Conservation (phyloP, 2,888 invertebrate genomes). For the Papilio demoleus region DNA sequence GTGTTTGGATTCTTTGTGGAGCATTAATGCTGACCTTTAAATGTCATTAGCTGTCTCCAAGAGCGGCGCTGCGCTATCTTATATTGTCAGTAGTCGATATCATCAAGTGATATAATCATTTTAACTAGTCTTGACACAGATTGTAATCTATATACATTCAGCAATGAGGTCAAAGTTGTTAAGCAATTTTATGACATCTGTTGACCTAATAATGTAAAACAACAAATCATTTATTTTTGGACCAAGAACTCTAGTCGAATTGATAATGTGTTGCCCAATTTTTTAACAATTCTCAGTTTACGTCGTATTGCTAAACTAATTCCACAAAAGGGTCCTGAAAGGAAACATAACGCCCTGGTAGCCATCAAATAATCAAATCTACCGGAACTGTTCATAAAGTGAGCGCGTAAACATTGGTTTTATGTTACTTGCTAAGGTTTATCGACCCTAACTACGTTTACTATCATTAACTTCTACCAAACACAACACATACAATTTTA, state of each 20-base stretch:
- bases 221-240: background rate
- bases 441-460: conserved; percentile 14
- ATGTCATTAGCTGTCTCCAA: conserved; percentile 4
- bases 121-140: conserved; percentile 6
- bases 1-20: conserved; percentile 7
- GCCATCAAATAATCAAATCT: conserved; percentile 5
- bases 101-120: background rate
- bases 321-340: background rate
- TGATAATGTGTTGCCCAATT: no score
- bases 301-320: background rate
- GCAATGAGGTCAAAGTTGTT: background rate
- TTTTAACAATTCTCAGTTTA: background rate
- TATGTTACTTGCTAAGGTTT: conserved; percentile 11
- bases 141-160: background rate
- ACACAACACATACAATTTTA: conserved; percentile 13
- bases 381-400: conserved; percentile 26
- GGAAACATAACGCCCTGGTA: conserved; percentile 5
- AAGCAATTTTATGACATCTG: conserved; percentile 1
- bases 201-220: background rate
- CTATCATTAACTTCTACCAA: conserved; percentile 16
- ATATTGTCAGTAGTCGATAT: conserved; percentile 5
- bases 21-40: conserved; percentile 15
- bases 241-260: background rate
- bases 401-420: conserved; percentile 1
- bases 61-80: background rate